Percentiles rank a stretch among this genome's conserved stretches.
Conservation (phyloP, 2,797 vertebrate genomes). For the Labroides dimidiatus region DNA sequence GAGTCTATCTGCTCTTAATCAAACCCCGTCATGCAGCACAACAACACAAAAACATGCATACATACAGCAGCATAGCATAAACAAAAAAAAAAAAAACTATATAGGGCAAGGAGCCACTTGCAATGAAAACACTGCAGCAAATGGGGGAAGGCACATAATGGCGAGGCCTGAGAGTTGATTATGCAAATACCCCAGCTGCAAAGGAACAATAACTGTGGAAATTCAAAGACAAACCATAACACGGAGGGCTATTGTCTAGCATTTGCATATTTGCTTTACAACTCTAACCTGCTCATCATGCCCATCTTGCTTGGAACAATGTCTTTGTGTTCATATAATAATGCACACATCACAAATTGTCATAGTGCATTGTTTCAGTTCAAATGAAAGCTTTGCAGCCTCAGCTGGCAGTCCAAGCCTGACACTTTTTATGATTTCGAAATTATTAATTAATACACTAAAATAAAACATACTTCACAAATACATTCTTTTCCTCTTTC, state of each 20-base stretch:
- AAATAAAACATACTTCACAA: constrained; percentile 38
- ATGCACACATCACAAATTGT: constrained; percentile 65
- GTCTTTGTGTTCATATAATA: constrained; percentile 72
- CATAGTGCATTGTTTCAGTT: constrained; percentile 72
- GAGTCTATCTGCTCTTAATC: constrained; percentile 39
- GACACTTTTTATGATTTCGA: constrained; percentile 40
- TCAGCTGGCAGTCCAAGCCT: constrained; percentile 40
- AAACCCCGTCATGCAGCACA: constrained; percentile 42
- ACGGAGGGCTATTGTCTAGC: constrained; percentile 68
- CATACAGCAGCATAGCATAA: constrained; percentile 48
- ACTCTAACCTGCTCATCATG: constrained; percentile 80
- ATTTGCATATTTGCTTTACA: constrained; percentile 80
- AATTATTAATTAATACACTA: constrained; percentile 44
- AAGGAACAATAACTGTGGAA: constrained; percentile 77
- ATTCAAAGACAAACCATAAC: constrained; percentile 79
- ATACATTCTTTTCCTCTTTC: constrained; percentile 17
- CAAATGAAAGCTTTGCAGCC: constrained; percentile 56
- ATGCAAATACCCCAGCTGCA: constrained; percentile 82
- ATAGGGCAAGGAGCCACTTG: constrained; percentile 72
- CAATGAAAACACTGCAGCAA: constrained; percentile 69
- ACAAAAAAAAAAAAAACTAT: constrained; percentile 56
- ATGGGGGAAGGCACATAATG: constrained; percentile 69
- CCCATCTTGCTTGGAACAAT: constrained; percentile 72
- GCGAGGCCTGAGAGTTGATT: constrained; percentile 74
- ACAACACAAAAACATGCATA: constrained; percentile 49